A percentile compares a stretch with the other conserved stretches of the same genome.
Conservation (phyloP, 2,113 vertebrate species). For the Brachypodius melanocephalos region DNA sequence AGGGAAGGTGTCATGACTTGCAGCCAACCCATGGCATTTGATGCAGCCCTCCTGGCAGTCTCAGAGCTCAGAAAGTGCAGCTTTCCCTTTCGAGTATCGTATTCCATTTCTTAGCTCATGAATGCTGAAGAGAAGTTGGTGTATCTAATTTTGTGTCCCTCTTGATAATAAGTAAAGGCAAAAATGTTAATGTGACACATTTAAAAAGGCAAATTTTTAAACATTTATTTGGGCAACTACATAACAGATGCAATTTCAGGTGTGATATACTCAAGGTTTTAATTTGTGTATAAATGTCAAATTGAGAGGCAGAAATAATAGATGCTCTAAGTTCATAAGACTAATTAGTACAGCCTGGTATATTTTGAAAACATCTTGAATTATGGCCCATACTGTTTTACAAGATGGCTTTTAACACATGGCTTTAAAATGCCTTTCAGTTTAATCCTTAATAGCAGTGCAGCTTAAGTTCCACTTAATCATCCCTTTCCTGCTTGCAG, state of each 20-base stretch:
- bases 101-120: background rate
- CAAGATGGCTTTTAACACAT: background rate
- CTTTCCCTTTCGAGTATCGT: background rate
- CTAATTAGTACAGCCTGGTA: background rate
- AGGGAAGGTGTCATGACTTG: background rate
- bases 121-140: fast-evolving
- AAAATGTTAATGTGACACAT: background rate
- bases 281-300: background rate
- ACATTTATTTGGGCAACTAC: background rate
- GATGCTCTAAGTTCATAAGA: background rate
- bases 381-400: background rate
- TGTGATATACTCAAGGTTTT: background rate
- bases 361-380: background rate
- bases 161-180: background rate
- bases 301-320: background rate
- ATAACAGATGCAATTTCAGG: background rate
- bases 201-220: background rate
- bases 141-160: background rate
- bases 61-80: background rate
- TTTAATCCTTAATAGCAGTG: constrained; percentile 29
- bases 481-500: constrained; percentile 19
- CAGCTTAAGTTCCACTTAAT: constrained; percentile 36
- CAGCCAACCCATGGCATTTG: background rate
- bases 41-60: background rate
- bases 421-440: background rate